phyloP scores from a whole-genome alignment of 2,888 invertebrate species.

The Neria commutata region DNA sequence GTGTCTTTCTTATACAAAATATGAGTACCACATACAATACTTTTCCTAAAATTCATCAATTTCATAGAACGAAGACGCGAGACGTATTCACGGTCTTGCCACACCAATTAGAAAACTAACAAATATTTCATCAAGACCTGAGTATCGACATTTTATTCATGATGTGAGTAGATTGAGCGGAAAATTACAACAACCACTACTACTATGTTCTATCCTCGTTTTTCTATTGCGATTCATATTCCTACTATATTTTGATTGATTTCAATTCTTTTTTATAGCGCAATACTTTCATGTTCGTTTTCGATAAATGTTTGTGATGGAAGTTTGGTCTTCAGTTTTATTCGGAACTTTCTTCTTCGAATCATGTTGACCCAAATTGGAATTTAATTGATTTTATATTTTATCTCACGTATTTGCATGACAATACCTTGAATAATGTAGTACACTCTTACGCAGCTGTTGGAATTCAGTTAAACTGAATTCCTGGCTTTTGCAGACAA shows the following conservation, averaged over 20 bases:
- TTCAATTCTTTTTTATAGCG: not conserved
- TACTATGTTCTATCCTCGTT: conserved; percentile 18
- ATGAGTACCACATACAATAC: conserved; percentile 25
- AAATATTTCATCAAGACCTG: conserved; percentile 63
- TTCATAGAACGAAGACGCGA: conserved; percentile 62
- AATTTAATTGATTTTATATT: too few species aligned
- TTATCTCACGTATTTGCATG: too few species aligned
- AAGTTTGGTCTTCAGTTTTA: too few species aligned
- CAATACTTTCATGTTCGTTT: not conserved
- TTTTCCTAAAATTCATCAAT: conserved; percentile 45
- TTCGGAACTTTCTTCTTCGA: too few species aligned
- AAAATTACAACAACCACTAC: conserved; percentile 19
- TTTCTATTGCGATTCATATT: too few species aligned
- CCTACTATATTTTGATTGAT: too few species aligned
- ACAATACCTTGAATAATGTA: too few species aligned
- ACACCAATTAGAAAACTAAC: conserved; percentile 63
- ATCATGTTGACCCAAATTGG: too few species aligned
- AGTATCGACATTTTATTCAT: conserved; percentile 63
- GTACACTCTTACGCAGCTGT: too few species aligned
- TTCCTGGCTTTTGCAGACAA: too few species aligned
- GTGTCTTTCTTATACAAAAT: conserved; percentile 4
- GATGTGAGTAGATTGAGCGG: conserved; percentile 61
- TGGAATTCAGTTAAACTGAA: too few species aligned
- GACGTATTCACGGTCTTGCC: conserved; percentile 63
- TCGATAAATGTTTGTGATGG: too few species aligned